phyloP scores from a whole-genome alignment of 2,888 invertebrate species.

The Mesorhabditis spiculigera region DNA sequence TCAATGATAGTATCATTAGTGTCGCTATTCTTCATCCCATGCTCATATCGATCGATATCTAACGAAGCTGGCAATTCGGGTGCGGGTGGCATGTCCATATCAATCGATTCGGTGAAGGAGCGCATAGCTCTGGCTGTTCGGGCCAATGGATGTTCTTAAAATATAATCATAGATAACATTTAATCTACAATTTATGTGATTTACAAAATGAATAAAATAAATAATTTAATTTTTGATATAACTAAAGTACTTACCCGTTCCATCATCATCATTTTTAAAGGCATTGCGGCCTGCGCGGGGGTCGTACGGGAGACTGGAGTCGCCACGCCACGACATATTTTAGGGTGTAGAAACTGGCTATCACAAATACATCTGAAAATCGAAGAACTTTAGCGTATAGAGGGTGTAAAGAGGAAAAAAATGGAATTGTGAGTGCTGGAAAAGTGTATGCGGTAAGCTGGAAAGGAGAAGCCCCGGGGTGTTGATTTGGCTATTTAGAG shows the following conservation, averaged over 20 bases:
- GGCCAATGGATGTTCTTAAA: slow-evolving; percentile 10
- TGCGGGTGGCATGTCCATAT: slow-evolving; percentile 40
- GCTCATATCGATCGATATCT: slow-evolving; percentile 41
- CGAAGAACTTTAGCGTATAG: too few relatives aligned
- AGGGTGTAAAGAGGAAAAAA: too few relatives aligned
- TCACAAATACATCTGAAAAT: too few relatives aligned
- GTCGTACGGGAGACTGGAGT: slow-evolving; percentile 23
- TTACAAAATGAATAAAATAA: too few relatives aligned
- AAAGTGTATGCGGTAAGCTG: too few relatives aligned
- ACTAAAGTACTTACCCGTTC: slow-evolving; percentile 14
- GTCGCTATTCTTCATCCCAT: slow-evolving; percentile 33
- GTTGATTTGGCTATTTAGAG: too few relatives aligned
- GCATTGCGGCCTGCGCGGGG: slow-evolving; percentile 40
- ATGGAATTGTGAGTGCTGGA: too few relatives aligned
- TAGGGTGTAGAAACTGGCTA: neutral
- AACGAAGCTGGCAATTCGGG: slow-evolving; percentile 46
- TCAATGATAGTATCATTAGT: slow-evolving; percentile 55
- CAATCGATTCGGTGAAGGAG: slow-evolving; percentile 56
- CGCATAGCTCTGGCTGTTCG: slow-evolving; percentile 47
- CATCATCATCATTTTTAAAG: slow-evolving; percentile 27
- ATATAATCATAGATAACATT: too few relatives aligned
- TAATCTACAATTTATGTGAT: too few relatives aligned
- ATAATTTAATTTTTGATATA: too few relatives aligned
- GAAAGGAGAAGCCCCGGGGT: too few relatives aligned
- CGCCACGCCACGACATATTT: slow-evolving; percentile 17